These are phyloP conservation scores for Tenthredo notha DNA, from an alignment of 2,888 invertebrate species.

Conservation along the genomic window DNA sequence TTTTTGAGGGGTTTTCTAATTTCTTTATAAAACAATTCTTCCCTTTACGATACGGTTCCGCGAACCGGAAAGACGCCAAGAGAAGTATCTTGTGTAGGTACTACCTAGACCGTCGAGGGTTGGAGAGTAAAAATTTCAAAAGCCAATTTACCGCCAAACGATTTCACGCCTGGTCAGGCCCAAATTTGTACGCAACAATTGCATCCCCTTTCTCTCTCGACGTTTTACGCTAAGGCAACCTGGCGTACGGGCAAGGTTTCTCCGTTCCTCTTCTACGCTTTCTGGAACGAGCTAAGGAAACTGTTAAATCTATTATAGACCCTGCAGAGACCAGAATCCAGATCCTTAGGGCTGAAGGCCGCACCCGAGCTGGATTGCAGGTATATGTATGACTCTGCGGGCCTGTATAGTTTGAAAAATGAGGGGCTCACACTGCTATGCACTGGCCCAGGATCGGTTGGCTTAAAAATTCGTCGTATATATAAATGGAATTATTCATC, in stretches of 20 bases:
- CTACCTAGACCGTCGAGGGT: neutral
- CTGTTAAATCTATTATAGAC: slow-evolving; percentile 71
- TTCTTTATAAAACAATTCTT: slow-evolving; percentile 39
- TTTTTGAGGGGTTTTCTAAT: slow-evolving; percentile 11
- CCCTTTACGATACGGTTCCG: slow-evolving; percentile 16
- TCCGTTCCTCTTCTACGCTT: slow-evolving; percentile 13
- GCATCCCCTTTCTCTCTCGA: slow-evolving; percentile 22
- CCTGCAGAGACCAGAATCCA: slow-evolving; percentile 59
- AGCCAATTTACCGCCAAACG: slow-evolving; percentile 53
- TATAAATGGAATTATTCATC: slow-evolving; percentile 40
- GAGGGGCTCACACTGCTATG: slow-evolving; percentile 56
- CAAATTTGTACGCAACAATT: slow-evolving; percentile 49
- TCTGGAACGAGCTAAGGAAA: slow-evolving; percentile 61
- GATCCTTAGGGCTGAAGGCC: slow-evolving; percentile 60
- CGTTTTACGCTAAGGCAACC: slow-evolving; percentile 24
- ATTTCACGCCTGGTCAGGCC: slow-evolving; percentile 51
- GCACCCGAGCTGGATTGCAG: slow-evolving; percentile 63
- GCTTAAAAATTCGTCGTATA: slow-evolving; percentile 18
- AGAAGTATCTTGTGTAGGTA: slow-evolving; percentile 14
- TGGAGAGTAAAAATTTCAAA: slow-evolving; percentile 39
- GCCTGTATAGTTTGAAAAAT: slow-evolving; percentile 63
- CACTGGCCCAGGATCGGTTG: slow-evolving; percentile 34
- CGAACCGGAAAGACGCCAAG: slow-evolving; percentile 41
- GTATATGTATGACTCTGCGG: slow-evolving; percentile 64
- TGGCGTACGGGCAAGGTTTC: neutral